A percentile compares a stretch with the other conserved stretches of the same genome.
Evolutionary conservation across 2,113 vertebrate species (phyloP).

Genomic region (Phylloscopus trochilus): DNA sequence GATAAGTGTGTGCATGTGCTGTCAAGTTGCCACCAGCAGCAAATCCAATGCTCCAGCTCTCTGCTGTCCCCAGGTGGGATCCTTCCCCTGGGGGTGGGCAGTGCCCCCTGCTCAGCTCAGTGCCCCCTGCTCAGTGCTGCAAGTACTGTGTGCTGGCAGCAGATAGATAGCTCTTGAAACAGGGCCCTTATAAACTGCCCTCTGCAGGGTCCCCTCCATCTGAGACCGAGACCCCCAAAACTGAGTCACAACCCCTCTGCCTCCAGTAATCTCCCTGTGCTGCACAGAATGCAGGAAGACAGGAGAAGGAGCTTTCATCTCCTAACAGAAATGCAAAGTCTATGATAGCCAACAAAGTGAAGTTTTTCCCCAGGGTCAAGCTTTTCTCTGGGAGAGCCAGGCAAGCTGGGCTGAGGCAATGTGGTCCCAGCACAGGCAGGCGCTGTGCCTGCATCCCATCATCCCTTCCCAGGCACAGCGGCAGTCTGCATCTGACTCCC

Average conservation of each 20-base stretch:
- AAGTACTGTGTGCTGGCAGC: rapidly evolving
- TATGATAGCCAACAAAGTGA: rapidly evolving
- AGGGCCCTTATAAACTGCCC: not conserved
- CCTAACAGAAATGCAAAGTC: not conserved
- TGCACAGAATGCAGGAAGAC: rapidly evolving
- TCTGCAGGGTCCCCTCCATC: not conserved
- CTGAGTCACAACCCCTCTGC: not conserved
- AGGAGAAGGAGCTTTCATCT: not conserved
- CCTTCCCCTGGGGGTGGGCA: not conserved
- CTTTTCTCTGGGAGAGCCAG: not conserved
- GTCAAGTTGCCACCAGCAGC: not conserved
- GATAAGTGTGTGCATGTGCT: rapidly evolving
- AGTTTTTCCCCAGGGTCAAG: not conserved
- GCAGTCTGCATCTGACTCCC: not conserved
- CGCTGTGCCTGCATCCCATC: not conserved
- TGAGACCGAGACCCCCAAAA: not conserved
- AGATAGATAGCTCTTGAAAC: not conserved
- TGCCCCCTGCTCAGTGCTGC: rapidly evolving
- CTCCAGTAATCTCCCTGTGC: too few relatives aligned
- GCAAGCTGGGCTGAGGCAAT: not conserved
- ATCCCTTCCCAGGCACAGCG: not conserved
- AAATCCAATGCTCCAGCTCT: not conserved
- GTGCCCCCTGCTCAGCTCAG: rapidly evolving
- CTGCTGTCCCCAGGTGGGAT: not conserved
- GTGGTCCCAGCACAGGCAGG: not conserved